Evolutionary conservation across 2,888 invertebrate species (phyloP), one percentile per base, ranked within the genome.

Genomic region (Saturnia japonica): DNA sequence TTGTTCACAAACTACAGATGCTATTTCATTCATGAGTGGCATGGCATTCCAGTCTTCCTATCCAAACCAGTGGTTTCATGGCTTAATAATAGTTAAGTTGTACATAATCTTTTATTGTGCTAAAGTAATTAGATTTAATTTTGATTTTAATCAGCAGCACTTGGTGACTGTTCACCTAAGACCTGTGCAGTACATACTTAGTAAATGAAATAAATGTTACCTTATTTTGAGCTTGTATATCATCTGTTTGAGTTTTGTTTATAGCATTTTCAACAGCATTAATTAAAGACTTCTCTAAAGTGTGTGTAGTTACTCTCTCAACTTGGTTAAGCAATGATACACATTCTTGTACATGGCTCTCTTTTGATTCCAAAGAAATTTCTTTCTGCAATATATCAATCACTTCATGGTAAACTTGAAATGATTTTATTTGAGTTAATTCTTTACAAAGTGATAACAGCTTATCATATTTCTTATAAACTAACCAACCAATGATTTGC

Each of bases 381-480:
- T 88, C 84, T 76, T 82, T 88, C 64, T 86, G 78, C 11, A 94
- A 68, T 34, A 88, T 73, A 54, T 88, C 81, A 68, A 88, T 74
- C n/a, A 90, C 85, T 80, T 93, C 91, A 68, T 74, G 76, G 72
- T 80, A 88, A 4, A 90, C 71, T 81, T 88, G 90, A 72, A 85
- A 85, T 72, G 85, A 78, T 69, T 80, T 73, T 11, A 75, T 73
- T 77, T 85, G 80, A 70, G 74, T 77, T 67, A 88, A 69, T 74
- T 78, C 75, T 76, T 90, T 76, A 85, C 86, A 86, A 22, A 86
- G 70, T 7, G 73, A 66, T 45, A 77, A 73, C 70, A 90, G 78
- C 79, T 94, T 91, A 12, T 95, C 91, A 91, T 96, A 96, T 85
- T 97, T 97, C 77, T 95, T 95, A 80, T 95, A 96, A 67, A 96